Percentiles rank a stretch among this genome's conserved stretches.
Evolutionary conservation across 2,888 invertebrate species (phyloP).

Genomic region (Drosophila maculinotata): DNA sequence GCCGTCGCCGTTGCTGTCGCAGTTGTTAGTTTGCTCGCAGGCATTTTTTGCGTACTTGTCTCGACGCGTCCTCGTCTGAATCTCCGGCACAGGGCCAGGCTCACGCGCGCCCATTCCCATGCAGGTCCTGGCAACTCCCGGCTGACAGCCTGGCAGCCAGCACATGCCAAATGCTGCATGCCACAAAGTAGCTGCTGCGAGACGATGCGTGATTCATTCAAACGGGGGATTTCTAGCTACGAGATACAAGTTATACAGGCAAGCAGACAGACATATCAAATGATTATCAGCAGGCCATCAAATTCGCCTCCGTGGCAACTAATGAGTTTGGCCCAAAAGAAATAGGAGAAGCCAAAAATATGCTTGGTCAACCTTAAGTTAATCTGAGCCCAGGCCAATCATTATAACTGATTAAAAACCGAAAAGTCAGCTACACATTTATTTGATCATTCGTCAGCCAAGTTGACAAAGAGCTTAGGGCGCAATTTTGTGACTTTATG

Average conservation of each 20-base stretch:
- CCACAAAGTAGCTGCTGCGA: constrained; percentile 24
- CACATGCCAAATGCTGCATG: constrained; percentile 38
- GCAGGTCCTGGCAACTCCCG: constrained; percentile 3
- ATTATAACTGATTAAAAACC: constrained; percentile 35
- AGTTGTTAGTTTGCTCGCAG: constrained; percentile 71
- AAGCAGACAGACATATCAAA: constrained; percentile 12
- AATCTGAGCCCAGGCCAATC: constrained; percentile 9
- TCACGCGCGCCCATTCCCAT: constrained; percentile 68
- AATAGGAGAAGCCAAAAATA: constrained; percentile 22
- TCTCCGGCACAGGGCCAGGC: constrained; percentile 51
- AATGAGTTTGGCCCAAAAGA: constrained; percentile 27
- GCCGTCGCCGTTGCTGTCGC: constrained; percentile 11
- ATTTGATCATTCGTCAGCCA: constrained; percentile 36
- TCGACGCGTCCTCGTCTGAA: constrained; percentile 59
- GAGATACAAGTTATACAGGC: constrained; percentile 14
- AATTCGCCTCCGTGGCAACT: constrained; percentile 26
- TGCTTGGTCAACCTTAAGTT: constrained; percentile 20
- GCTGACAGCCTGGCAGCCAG: constrained; percentile 14
- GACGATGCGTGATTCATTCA: constrained; percentile 60
- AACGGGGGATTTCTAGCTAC: constrained; percentile 14
- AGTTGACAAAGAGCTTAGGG: not conserved
- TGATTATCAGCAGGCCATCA: constrained; percentile 7
- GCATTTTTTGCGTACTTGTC: constrained; percentile 78
- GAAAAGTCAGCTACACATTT: too few relatives aligned
- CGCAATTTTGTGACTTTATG: constrained; percentile 8